Percentiles rank a stretch among this genome's conserved stretches.
These are phyloP conservation scores for Leptopilina drosophilae DNA, from an alignment of 2,888 invertebrate species.

Conservation along the genomic window DNA sequence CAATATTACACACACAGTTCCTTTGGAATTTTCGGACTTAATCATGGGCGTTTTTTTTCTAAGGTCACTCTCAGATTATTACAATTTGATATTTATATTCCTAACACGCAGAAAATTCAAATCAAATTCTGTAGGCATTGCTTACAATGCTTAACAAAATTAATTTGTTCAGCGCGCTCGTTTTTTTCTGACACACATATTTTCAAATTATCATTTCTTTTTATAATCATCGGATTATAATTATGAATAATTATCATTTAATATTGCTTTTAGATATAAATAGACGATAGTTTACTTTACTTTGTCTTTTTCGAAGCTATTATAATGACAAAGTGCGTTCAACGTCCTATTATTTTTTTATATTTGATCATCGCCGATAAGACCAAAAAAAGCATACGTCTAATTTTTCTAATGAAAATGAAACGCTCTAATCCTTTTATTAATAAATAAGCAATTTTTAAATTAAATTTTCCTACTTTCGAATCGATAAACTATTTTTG, in stretches of 20 bases:
- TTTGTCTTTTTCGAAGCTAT: no score
- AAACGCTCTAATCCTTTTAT: background rate
- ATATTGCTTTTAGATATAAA: no score
- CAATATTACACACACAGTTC: conserved; percentile 11
- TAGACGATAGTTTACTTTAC: no score
- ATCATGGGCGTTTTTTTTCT: conserved; percentile 8
- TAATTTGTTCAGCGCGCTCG: no score
- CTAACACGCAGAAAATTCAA: conserved; percentile 1
- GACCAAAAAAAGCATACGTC: no score
- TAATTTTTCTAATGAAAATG: background rate
- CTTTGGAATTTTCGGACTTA: conserved; percentile 31
- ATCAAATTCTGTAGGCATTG: background rate
- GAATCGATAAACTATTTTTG: conserved; percentile 10
- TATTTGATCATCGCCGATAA: background rate
- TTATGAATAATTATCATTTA: no score
- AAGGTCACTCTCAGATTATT: conserved; percentile 37
- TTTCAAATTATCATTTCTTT: no score
- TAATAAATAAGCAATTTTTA: background rate
- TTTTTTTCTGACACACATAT: no score
- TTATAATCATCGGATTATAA: no score
- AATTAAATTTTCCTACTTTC: background rate
- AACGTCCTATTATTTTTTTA: background rate
- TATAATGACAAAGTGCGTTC: no score
- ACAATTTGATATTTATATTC: conserved; percentile 11
- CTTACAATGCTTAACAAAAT: background rate